Percentiles rank a stretch among this genome's conserved stretches.
Evolutionary conservation across 2,797 vertebrate species (phyloP).

Genomic region (Melopsittacus undulatus): DNA sequence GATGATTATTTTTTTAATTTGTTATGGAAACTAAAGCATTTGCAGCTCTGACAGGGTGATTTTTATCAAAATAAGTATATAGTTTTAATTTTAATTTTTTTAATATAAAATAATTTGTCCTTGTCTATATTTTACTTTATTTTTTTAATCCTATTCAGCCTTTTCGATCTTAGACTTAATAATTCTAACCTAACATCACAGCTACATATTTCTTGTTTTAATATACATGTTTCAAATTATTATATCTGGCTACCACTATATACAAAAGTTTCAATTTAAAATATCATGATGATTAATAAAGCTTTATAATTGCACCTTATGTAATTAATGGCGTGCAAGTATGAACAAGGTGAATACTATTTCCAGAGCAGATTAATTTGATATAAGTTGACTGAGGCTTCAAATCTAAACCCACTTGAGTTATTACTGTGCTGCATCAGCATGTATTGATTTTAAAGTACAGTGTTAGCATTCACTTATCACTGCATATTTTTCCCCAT

Average conservation of each 20-base stretch:
- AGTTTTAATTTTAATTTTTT: slow-evolving; percentile 9
- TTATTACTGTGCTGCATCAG: slow-evolving; percentile 34
- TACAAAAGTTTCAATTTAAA: slow-evolving; percentile 32
- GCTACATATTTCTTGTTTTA: slow-evolving; percentile 11
- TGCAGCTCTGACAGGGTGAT: neutral
- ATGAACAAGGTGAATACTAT: neutral
- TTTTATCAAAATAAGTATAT: slow-evolving; percentile 25
- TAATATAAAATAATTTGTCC: neutral
- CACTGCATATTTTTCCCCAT: slow-evolving; percentile 55
- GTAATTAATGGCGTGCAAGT: slow-evolving; percentile 61
- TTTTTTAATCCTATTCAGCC: neutral
- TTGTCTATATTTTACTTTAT: neutral
- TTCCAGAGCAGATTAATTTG: slow-evolving; percentile 37
- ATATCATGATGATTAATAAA: slow-evolving; percentile 42
- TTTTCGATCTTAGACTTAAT: slow-evolving; percentile 19
- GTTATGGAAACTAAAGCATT: slow-evolving; percentile 47
- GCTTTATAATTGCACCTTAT: slow-evolving; percentile 21
- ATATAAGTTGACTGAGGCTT: slow-evolving; percentile 13
- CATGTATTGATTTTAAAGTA: slow-evolving; percentile 53
- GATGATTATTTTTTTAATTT: slow-evolving; percentile 39
- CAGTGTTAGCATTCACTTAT: slow-evolving; percentile 56
- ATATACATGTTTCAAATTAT: neutral
- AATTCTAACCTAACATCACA: slow-evolving; percentile 21
- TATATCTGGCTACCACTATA: neutral
- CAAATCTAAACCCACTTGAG: slow-evolving; percentile 19